Evolutionary conservation across 2,888 invertebrate genomes (phyloP).

Genomic region (Platynereis dumerilii): DNA sequence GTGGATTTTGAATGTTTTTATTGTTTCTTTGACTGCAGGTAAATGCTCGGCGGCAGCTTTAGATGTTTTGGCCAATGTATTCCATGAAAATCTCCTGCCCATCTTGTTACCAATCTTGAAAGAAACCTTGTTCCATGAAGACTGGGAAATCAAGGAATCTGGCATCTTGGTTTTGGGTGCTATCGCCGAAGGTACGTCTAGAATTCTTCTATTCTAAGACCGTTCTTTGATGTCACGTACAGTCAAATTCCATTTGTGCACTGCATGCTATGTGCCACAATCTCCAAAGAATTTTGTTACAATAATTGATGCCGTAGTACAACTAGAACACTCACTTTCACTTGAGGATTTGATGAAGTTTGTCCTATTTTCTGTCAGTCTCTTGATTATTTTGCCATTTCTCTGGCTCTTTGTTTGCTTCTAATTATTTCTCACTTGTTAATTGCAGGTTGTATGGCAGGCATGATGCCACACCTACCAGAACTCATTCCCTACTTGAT

Average conservation of each 20-base stretch:
- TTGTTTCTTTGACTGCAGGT: slow-evolving; percentile 66
- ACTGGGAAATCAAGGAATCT: slow-evolving; percentile 96
- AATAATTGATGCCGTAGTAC: too few species aligned
- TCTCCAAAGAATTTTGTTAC: not conserved
- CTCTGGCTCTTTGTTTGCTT: too few species aligned
- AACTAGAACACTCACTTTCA: too few species aligned
- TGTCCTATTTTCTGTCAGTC: too few species aligned
- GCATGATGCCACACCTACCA: slow-evolving; percentile 94
- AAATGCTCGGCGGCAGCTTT: slow-evolving; percentile 98
- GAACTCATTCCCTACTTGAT: slow-evolving; percentile 96
- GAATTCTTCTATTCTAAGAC: too few species aligned
- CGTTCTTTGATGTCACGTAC: not conserved
- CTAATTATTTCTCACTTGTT: too few species aligned
- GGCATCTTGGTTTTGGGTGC: slow-evolving; percentile 94
- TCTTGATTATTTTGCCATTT: too few species aligned
- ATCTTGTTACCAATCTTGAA: slow-evolving; percentile 94
- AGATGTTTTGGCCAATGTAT: slow-evolving; percentile 96
- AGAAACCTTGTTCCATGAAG: slow-evolving; percentile 91
- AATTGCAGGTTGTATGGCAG: slow-evolving; percentile 81
- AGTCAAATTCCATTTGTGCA: not conserved
- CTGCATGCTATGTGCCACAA: not conserved
- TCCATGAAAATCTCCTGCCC: slow-evolving; percentile 90
- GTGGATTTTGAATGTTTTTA: too few species aligned
- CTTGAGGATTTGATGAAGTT: too few species aligned
- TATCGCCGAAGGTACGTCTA: slow-evolving; percentile 70